Percentiles rank a stretch among this genome's conserved stretches.
Evolutionary conservation across 2,888 invertebrate species (phyloP).

Genomic region (Lutraria lutraria): DNA sequence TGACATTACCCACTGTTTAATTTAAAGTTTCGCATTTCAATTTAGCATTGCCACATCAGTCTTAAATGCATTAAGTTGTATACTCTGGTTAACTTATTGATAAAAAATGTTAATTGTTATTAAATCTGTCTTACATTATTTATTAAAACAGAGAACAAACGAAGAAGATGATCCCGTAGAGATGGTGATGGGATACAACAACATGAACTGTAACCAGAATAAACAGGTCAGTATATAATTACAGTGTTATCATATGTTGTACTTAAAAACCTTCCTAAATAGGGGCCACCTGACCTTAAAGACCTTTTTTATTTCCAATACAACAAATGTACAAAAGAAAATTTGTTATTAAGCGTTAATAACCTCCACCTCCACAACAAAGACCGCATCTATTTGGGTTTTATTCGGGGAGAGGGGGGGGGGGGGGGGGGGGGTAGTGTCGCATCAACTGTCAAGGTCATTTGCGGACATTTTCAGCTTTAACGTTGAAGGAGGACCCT

Average conservation of each 20-base stretch:
- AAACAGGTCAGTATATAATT: constrained; percentile 27
- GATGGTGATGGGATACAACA: constrained; percentile 63
- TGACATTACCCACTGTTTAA: too few relatives aligned
- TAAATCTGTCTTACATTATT: not conserved
- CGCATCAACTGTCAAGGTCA: not conserved
- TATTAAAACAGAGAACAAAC: not conserved
- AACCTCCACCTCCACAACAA: not conserved
- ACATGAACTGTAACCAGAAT: not conserved
- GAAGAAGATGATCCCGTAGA: constrained; percentile 60
- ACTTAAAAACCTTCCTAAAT: not conserved
- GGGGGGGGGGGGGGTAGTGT: not conserved
- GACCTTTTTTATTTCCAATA: too few relatives aligned
- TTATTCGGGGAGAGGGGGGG: too few relatives aligned
- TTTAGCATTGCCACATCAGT: too few relatives aligned
- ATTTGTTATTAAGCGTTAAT: not conserved
- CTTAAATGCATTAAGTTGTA: too few relatives aligned
- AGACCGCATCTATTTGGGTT: not conserved
- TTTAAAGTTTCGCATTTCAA: too few relatives aligned
- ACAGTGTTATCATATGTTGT: not conserved
- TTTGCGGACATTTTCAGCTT: too few relatives aligned
- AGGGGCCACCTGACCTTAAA: not conserved
- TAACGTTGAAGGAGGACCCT: too few relatives aligned
- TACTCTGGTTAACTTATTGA: not conserved
- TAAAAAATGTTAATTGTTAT: not conserved
- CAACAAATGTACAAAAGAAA: not conserved